Evolutionary conservation across 2,888 invertebrate genomes (phyloP), one percentile per base, ranked within the genome.

Genomic region (Lycophotia porphyrea): DNA sequence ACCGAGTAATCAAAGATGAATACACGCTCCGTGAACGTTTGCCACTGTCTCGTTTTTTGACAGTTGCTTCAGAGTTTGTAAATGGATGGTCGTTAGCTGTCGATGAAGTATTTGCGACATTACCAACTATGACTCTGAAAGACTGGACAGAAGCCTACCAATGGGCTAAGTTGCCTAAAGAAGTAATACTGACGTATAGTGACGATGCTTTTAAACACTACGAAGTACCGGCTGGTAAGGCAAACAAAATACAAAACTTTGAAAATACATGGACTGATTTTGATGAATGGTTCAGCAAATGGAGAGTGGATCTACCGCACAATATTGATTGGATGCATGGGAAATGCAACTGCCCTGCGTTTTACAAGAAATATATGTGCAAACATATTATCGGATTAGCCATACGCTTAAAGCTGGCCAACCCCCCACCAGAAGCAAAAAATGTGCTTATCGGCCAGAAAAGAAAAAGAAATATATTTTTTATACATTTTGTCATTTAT

Each of bases 61-160:
- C 71, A n/a, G 76, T 85, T 55, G 81, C 84, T 44, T 63, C 69
- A 65, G 85, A 87, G 52, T 71, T 87, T 60, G 82, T 87, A 49
- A 84, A 71, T 42, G 55, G 70, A 36, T 85, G 85, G 86, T 87
- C 85, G 18, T 52, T 68, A 68, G 36, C 36, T 55, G 52, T 39
- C 36, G 18, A 47, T 63, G 27, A 72, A 66, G 58, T 52, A 49
- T 58, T 72, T 72, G 72, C 65, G 42, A 66, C 49, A 55, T 39
- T 58, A 68, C 80, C 84, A 24, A 60, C 61, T 42, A 66, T 82
- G 52, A 76, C 63, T 70, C 55, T 80, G 55, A 76, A 80, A 69
- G 73, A 78, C 61, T 86, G 84, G 86, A 86, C 82, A 69, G 81
- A 80, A 69, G 65, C 71, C 42, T 84, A 86, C 76, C 71, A 81